Evolutionary conservation across 2,797 vertebrate genomes (phyloP), one percentile per base, ranked within the genome.

Genomic region (Lepilemur ruficaudatus): DNA sequence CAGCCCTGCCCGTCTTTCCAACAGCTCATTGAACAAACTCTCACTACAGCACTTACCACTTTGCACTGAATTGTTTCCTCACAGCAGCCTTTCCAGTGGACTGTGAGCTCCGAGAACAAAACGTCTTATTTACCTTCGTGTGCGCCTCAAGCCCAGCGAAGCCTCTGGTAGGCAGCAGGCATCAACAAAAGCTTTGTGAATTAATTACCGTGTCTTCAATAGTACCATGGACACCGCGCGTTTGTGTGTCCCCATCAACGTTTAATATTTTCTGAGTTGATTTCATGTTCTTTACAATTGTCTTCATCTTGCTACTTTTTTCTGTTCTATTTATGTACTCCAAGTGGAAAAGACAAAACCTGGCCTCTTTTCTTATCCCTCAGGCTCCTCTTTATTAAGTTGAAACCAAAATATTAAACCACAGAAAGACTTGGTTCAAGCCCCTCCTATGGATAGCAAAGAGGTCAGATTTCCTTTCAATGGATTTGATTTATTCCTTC

Each of bases 401-500:
- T 85, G 89, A 94, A 95, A 90, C 61, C 43, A 79, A 96, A 95
- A 89, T 89, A 94, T 85, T 50, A 95, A 96, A 75, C 89, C 80
- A 67, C 79, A 93, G 61, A 87, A 95, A 83, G 86, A 78, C 50
- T 50, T 67, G 67, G 86, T n/a, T 55, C 52, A 89, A 89, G 78
- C 41, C 38, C 75, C 61, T 92, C 75, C 65, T 5, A 25, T 3
- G 70, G 87, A 92, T 14, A 75, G 85, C 75, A 84, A 80, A 67
- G 69, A 94, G 94, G 59, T 87, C 92, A 93, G 91, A 78, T 69
- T 95, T 91, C 67, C 69, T 97, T 86, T 94, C 93, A 78, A 57
- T 83, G 38, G 72, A 87, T 96, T 96, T 95, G 94, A 97, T 95
- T 97, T 89, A 93, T 96, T 92, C 87, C 72, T 96, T 84, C 89